These are phyloP conservation scores for Hydriomena furcata DNA, from an alignment of 2,888 invertebrate genomes.

Conservation along the genomic window DNA sequence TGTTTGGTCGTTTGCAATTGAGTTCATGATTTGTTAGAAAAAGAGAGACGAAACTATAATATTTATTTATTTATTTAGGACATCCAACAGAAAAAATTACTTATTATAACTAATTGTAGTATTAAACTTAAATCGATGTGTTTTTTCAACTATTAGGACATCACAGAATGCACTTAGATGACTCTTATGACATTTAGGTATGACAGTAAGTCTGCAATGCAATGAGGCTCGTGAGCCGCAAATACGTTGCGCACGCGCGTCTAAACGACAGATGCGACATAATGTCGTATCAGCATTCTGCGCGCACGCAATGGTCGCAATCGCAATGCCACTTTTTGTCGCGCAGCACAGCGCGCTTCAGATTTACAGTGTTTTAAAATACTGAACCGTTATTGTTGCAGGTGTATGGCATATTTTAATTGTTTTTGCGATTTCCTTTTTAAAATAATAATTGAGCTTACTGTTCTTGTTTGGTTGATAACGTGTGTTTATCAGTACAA, in stretches of 20 bases:
- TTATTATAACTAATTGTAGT: too few relatives aligned
- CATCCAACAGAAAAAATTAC: too few relatives aligned
- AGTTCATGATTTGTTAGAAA: too few relatives aligned
- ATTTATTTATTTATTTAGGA: too few relatives aligned
- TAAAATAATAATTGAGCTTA: slow-evolving; percentile 13
- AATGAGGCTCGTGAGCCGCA: slow-evolving; percentile 17
- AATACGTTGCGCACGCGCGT: slow-evolving; percentile 51
- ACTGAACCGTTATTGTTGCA: slow-evolving; percentile 34
- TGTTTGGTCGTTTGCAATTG: too few relatives aligned
- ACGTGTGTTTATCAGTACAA: neutral
- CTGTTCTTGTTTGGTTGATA: slow-evolving; percentile 12
- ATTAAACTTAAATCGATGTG: too few relatives aligned
- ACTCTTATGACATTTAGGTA: too few relatives aligned
- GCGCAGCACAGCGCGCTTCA: slow-evolving; percentile 33
- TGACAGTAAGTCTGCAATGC: too few relatives aligned
- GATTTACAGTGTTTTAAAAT: slow-evolving; percentile 41
- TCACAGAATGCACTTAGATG: too few relatives aligned
- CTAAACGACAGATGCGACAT: slow-evolving; percentile 42
- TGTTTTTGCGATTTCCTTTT: slow-evolving; percentile 20
- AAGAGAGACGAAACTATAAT: too few relatives aligned
- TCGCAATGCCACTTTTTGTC: slow-evolving; percentile 47
- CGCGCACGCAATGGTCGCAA: slow-evolving; percentile 34
- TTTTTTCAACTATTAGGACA: too few relatives aligned
- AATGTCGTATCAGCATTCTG: slow-evolving; percentile 43
- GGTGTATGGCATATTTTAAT: slow-evolving; percentile 30